Percentiles rank a stretch among this genome's conserved stretches.
Evolutionary conservation across 2,888 invertebrate species (phyloP).

Genomic region (Sarcophaga subvicina): DNA sequence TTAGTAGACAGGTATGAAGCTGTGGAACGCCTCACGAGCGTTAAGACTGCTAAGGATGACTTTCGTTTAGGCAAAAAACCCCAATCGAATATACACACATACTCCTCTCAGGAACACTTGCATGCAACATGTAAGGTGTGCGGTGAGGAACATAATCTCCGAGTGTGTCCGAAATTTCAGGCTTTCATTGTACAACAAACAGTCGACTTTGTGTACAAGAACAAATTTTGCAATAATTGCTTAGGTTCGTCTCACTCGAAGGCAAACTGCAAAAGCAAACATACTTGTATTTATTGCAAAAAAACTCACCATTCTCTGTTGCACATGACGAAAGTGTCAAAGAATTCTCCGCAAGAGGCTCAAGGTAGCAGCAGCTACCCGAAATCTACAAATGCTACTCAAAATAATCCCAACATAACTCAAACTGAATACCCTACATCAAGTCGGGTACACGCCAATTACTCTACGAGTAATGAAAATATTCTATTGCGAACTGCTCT

Average conservation of each 20-base stretch:
- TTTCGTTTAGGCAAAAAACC: neutral
- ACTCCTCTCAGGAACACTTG: neutral
- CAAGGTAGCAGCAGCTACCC: neutral
- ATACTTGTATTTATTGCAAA: neutral
- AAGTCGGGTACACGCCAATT: neutral
- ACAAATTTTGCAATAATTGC: no score
- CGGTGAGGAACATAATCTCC: neutral
- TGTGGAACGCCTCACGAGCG: neutral
- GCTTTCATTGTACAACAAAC: neutral
- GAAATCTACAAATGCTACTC: no score
- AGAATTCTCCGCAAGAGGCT: no score
- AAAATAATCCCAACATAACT: neutral
- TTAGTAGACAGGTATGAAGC: constrained; percentile 16
- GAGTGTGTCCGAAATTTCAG: no score
- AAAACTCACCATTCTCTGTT: neutral
- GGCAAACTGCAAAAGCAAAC: no score
- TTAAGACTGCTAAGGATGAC: neutral
- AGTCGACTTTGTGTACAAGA: neutral
- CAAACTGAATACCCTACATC: neutral
- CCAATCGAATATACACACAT: neutral
- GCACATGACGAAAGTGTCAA: no score
- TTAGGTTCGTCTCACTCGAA: no score
- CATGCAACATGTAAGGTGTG: neutral
- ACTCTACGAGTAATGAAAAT: neutral
- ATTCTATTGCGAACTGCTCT: neutral